phyloP scores from a whole-genome alignment of 2,113 vertebrate genomes.

The Rana temporaria region DNA sequence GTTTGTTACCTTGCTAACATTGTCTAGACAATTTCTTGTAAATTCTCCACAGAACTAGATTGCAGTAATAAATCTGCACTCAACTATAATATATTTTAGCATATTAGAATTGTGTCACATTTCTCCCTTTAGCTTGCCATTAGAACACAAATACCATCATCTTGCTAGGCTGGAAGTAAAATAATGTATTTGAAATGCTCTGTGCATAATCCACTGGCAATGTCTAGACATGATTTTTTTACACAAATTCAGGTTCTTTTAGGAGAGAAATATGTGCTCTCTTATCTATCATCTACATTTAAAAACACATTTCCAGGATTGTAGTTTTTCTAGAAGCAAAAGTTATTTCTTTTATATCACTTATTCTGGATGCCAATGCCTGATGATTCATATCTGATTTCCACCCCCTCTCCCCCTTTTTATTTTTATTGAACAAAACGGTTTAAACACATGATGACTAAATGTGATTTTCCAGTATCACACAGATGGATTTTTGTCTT shows the following conservation, averaged over 20 bases:
- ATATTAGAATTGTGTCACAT: slow-evolving; percentile 36
- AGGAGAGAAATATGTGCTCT: slow-evolving; percentile 48
- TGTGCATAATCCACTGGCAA: slow-evolving; percentile 53
- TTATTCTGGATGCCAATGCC: slow-evolving; percentile 2
- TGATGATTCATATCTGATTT: neutral
- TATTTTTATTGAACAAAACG: neutral
- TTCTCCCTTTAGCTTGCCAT: slow-evolving; percentile 51
- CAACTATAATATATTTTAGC: neutral
- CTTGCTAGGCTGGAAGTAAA: slow-evolving; percentile 61
- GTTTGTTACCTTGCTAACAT: no score
- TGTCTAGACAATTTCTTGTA: no score
- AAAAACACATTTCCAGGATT: slow-evolving; percentile 50
- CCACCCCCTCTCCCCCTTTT: neutral
- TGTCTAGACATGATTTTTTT: slow-evolving; percentile 66
- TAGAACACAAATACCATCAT: slow-evolving; percentile 58
- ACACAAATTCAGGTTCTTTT: slow-evolving; percentile 60
- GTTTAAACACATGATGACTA: neutral
- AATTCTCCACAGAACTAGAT: neutral
- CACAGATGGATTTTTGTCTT: neutral
- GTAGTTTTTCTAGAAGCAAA: slow-evolving; percentile 23
- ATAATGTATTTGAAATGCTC: slow-evolving; percentile 62
- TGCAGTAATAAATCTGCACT: neutral
- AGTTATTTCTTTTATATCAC: neutral
- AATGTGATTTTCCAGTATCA: neutral
- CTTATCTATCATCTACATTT: slow-evolving; percentile 56